Evolutionary conservation across 2,113 vertebrate species (phyloP).

Genomic region (Cochlearius cochlearius): DNA sequence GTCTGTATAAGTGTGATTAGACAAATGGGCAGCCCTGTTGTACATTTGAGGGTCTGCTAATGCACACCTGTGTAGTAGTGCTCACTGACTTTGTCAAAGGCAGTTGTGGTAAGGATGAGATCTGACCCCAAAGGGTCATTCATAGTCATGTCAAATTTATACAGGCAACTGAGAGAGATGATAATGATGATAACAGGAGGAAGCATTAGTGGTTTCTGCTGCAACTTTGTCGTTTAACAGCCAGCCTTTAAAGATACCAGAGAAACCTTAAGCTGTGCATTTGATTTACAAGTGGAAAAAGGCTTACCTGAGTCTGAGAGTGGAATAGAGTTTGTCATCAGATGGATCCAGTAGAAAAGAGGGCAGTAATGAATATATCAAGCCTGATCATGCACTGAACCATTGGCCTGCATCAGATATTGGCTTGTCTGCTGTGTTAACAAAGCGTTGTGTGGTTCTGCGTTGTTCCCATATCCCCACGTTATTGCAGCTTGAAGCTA

Average conservation of each 20-base stretch:
- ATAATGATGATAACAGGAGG: background rate
- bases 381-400: background rate
- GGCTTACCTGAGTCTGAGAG: background rate
- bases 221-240: background rate
- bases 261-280: background rate
- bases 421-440: background rate
- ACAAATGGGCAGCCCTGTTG: background rate
- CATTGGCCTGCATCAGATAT: background rate
- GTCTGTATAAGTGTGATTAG: background rate
- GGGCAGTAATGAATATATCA: background rate
- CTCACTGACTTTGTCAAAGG: background rate
- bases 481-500: background rate
- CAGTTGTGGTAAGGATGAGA: background rate
- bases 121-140: background rate
- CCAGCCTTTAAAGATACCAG: background rate
- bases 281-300: background rate
- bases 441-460: background rate
- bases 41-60: background rate
- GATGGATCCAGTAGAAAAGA: background rate
- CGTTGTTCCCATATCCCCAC: background rate
- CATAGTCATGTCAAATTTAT: background rate
- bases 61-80: background rate
- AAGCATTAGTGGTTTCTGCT: background rate
- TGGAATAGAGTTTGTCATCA: background rate
- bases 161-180: background rate